A percentile compares a stretch with the other conserved stretches of the same genome.
Evolutionary conservation across 1,140 invertebrate species (phyloP).

Genomic region (Megalopta genalis): DNA sequence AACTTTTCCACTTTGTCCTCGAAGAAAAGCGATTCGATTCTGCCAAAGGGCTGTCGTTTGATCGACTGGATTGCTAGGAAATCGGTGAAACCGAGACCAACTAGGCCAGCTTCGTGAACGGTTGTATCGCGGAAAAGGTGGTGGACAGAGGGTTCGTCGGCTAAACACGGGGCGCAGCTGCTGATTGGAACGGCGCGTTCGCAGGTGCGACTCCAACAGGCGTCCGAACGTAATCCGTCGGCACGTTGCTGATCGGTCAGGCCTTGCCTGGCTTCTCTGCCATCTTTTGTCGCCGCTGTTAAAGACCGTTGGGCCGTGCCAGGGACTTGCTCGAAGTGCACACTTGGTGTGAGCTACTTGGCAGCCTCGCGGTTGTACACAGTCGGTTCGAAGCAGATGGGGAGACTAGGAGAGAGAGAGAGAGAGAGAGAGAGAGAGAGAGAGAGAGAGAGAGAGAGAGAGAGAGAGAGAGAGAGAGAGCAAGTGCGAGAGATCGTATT

Average conservation of each 20-base stretch:
- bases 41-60: no score
- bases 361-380: constrained; percentile 46
- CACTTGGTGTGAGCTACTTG: constrained; percentile 52
- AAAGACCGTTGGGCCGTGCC: constrained; percentile 48
- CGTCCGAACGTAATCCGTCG: constrained; percentile 31
- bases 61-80: no score
- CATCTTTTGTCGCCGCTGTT: constrained; percentile 17
- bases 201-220: constrained; percentile 48
- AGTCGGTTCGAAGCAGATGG: constrained; percentile 31
- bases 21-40: no score
- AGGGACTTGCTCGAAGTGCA: constrained; percentile 45
- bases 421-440: constrained; percentile 25
- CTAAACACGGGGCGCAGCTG: constrained; percentile 7
- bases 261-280: constrained; percentile 13
- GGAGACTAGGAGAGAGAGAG: constrained; percentile 17
- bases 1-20: no score
- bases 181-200: constrained; percentile 8
- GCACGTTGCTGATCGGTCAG: not conserved
- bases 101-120: no score
- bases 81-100: no score
- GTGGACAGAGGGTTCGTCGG: not conserved
- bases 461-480: constrained; percentile 30
- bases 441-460: constrained; percentile 17
- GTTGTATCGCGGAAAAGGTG: not conserved
- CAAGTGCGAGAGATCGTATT: constrained; percentile 40